Evolutionary conservation across 2,113 vertebrate genomes (phyloP).

Genomic region (Elanoides forficatus): DNA sequence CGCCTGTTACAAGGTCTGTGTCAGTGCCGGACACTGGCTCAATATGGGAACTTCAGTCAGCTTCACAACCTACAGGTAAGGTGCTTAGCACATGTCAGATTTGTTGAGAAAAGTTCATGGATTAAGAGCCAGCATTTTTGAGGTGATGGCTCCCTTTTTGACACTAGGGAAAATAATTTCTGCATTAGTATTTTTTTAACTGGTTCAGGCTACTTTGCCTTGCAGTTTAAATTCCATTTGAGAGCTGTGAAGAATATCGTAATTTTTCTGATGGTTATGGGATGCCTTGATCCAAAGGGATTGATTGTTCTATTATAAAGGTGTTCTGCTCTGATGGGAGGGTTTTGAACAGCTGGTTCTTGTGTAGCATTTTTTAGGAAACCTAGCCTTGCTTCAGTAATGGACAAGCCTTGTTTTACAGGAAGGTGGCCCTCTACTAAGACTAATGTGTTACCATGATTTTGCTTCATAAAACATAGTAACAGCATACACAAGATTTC

Average conservation of each 20-base stretch:
- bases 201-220: background rate
- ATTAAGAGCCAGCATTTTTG: background rate
- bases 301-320: background rate
- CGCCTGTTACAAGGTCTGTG: constrained; percentile 89
- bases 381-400: background rate
- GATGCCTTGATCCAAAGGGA: background rate
- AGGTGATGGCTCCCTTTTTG: background rate
- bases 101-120: background rate
- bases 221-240: background rate
- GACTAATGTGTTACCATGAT: background rate
- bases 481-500: background rate
- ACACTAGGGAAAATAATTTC: background rate
- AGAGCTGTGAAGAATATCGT: background rate
- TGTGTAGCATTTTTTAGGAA: background rate
- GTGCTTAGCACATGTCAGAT: background rate
- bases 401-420: background rate
- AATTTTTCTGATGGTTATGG: background rate
- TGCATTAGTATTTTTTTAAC: background rate
- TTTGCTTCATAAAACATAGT: background rate
- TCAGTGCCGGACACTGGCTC: constrained; percentile 92
- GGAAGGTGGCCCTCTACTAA: background rate
- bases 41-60: constrained; percentile 95
- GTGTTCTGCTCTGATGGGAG: background rate
- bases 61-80: constrained; percentile 86
- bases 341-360: background rate